Base-by-base conservation (phyloP, 1,140 invertebrate genomes). In the Trinorchestia longiramus region DNA sequence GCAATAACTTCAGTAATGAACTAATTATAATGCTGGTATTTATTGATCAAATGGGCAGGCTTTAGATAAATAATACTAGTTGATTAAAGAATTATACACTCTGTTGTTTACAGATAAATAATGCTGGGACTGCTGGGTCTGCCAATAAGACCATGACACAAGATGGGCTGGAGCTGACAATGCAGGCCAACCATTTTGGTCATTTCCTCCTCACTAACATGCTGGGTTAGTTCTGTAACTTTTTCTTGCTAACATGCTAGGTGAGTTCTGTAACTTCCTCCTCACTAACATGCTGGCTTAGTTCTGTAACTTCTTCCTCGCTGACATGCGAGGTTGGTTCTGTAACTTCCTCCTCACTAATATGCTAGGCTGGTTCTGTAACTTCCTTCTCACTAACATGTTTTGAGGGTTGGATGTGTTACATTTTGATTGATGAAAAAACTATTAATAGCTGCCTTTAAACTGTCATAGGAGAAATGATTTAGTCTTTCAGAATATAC, bases 121-220 rank as follows among this genome's bases (percentile, higher is more conserved):
- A 90, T 44, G 95, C 95, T 90, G 95, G 95, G 11, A 96, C 92
- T 91, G 44, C 28, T 44, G 95, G 95, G 36, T 43, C 88, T 43
- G 44, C 17, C n/a, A 40, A 91, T n/a, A 96, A 96, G 28, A 0
- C 42, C 4, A 57, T 90, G 43, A 90, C 87, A 23, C 45, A 91
- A 28, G 87, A 96, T n/a, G 95, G 95, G 4, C 44, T 96, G 28
- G 95, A 96, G 90, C n/a, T 90, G 42, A 96, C 95, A 43, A 96
- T 96, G 95, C 77, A 77, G 17, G n/a, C 95, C 44, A 96, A 96
- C 88, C 87, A 96, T 44, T 96, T 91, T 53, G 95, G 95, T 41
- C 95, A 96, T 42, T 96, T 96, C 90, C 87, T 96, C 43, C 90
- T 96, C 40, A 92, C 90, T 41, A 96, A 96, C 87, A 94, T 94